A percentile compares a stretch with the other conserved stretches of the same genome.
These are phyloP conservation scores for Leucophenga montana DNA, from an alignment of 2,888 invertebrate species.

Conservation along the genomic window DNA sequence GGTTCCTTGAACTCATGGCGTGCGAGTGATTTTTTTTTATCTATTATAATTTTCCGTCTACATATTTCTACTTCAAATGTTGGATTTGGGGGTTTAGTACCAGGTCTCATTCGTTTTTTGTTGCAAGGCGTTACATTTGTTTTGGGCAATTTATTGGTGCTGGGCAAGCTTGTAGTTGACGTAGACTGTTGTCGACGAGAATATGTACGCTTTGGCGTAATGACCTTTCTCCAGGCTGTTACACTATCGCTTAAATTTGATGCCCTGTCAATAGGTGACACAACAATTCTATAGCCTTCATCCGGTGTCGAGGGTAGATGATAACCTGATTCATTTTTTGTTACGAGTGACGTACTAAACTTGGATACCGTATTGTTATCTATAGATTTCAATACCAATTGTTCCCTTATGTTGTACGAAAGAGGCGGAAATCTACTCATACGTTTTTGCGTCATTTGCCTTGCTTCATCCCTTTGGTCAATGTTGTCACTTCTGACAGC, in stretches of 20 bases:
- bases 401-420: too few relatives aligned
- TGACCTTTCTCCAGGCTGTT: conserved; percentile 53
- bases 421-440: too few relatives aligned
- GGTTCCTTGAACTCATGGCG: conserved; percentile 40
- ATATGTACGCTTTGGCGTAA: conserved; percentile 62
- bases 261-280: neutral
- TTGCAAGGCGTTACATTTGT: conserved; percentile 11
- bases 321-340: too few relatives aligned
- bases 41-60: conserved; percentile 59
- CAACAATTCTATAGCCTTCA: neutral
- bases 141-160: conserved; percentile 17
- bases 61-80: conserved; percentile 49
- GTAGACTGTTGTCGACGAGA: conserved; percentile 42
- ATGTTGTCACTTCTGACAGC: neutral
- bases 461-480: neutral
- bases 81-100: conserved; percentile 51
- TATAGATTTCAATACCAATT: too few relatives aligned
- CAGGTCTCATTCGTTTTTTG: conserved; percentile 27
- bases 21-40: conserved; percentile 50
- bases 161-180: neutral
- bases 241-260: conserved; percentile 21
- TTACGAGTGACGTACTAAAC: too few relatives aligned
- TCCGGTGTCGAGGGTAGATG: conserved; percentile 32
- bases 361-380: too few relatives aligned
- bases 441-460: neutral